Percentiles rank a stretch among this genome's conserved stretches.
These are phyloP conservation scores for Rhinopomastus cyanomelas DNA, from an alignment of 2,113 vertebrate species.

Conservation along the genomic window DNA sequence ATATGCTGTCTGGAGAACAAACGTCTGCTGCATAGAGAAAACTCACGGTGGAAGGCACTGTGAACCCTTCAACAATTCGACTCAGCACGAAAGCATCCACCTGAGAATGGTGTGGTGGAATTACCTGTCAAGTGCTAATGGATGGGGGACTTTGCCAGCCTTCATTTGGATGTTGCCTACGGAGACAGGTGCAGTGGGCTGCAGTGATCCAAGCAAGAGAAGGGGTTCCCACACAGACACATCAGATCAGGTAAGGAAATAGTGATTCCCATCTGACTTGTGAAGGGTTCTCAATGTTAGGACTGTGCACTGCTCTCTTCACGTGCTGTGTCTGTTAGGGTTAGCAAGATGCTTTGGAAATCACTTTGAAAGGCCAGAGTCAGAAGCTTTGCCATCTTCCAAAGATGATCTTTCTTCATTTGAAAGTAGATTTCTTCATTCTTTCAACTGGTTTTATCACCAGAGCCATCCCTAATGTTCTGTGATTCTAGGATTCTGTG, in stretches of 20 bases:
- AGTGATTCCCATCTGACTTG: not conserved
- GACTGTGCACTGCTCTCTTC: not conserved
- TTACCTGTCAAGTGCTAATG: not conserved
- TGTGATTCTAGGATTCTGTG: too few species aligned
- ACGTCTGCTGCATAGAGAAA: not conserved
- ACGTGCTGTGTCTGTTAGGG: not conserved
- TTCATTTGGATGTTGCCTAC: not conserved
- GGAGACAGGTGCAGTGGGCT: not conserved
- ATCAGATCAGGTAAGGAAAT: not conserved
- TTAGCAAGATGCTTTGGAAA: not conserved
- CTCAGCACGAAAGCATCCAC: not conserved
- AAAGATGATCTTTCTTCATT: not conserved
- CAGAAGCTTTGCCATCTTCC: too few species aligned
- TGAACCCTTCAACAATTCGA: not conserved
- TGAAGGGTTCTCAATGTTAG: not conserved
- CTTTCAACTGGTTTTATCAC: not conserved
- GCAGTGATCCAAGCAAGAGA: not conserved
- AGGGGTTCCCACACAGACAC: not conserved
- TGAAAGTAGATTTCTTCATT: not conserved
- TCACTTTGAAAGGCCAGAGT: not conserved
- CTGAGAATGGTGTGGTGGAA: not conserved
- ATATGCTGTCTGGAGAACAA: not conserved
- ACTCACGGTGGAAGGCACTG: not conserved
- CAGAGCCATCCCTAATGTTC: too few species aligned
- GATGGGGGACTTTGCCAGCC: not conserved